Evolutionary conservation across 2,113 vertebrate species (phyloP).

Genomic region (Scomber japonicus): DNA sequence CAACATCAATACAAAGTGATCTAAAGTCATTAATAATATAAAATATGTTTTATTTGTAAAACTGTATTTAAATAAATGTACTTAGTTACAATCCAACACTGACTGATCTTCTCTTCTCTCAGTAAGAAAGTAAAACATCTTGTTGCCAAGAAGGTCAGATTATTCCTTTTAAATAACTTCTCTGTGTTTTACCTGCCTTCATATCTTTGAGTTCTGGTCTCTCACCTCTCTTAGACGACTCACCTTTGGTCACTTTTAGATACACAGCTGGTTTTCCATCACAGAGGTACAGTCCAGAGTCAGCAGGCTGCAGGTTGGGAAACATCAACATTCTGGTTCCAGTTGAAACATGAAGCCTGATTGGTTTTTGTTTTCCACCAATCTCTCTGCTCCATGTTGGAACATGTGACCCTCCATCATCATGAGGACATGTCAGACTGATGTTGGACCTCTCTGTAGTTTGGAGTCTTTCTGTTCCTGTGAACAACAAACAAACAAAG

Average conservation of each 20-base stretch:
- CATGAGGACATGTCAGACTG: neutral
- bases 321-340: neutral
- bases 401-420: neutral
- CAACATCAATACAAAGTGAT: no score
- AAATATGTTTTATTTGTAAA: no score
- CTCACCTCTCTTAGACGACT: no score
- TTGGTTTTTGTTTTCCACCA: neutral
- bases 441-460: neutral
- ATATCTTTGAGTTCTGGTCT: no score
- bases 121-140: no score
- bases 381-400: conserved; percentile 2
- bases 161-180: no score
- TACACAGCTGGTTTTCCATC: conserved; percentile 1
- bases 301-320: neutral
- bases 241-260: neutral
- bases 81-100: no score
- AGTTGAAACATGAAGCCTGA: neutral
- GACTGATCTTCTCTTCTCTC: no score
- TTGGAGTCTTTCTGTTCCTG: neutral
- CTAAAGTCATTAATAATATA: no score
- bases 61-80: no score
- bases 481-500: neutral
- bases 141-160: no score
- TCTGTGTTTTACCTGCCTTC: no score
- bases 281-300: conserved; percentile 39